Base-by-base conservation (phyloP, 2,797 vertebrate genomes). In the Chiroxiphia lanceolata region DNA sequence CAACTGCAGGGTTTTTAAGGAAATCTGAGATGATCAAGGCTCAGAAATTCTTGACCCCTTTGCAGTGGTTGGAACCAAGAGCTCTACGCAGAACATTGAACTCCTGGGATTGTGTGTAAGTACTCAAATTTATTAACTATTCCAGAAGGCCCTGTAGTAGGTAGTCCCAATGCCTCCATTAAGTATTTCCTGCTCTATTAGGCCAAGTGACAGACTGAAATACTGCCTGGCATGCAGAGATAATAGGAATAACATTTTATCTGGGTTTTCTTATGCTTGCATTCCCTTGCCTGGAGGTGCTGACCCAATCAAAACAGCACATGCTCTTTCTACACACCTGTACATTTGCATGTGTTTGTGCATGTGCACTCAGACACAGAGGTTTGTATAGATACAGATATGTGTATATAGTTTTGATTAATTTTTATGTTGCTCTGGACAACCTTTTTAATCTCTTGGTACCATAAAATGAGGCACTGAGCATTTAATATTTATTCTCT, bases 51-150 rank as follows among this genome's bases (percentile, higher is more conserved):
- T 72, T 36, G 19, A 69, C 31, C 40, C 18, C 11, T 67, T 93
- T 83, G 60, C 57, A 78, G 36, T 42, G n/a, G 25, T 76, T 68
- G 27, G 22, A 70, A 70, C 27, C 54, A 76, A 47, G 53, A 83
- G 29, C 26, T 48, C 29, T 57, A 0, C 2, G 2, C 3, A 21
- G 61, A 17, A 27, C 33, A 29, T 0, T 51, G 16, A 87, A 71
- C 34, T 91, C 77, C 42, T 51, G 36, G 22, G 38, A 17, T 40
- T 77, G 19, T 7, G 17, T 70, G 13, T n/a, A 74, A 88, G 54
- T 11, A 51, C 40, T 72, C 5, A 4, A 0, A 59, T 83, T 65
- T 53, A 63, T 13, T 11, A 86, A 42, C 48, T 63, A 16, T 18
- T 76, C 69, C 23, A 47, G 69, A 60, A 89, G 27, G 67, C 36